These are phyloP conservation scores for Plagodis pulveraria DNA, from an alignment of 2,888 invertebrate genomes.

Conservation along the genomic window DNA sequence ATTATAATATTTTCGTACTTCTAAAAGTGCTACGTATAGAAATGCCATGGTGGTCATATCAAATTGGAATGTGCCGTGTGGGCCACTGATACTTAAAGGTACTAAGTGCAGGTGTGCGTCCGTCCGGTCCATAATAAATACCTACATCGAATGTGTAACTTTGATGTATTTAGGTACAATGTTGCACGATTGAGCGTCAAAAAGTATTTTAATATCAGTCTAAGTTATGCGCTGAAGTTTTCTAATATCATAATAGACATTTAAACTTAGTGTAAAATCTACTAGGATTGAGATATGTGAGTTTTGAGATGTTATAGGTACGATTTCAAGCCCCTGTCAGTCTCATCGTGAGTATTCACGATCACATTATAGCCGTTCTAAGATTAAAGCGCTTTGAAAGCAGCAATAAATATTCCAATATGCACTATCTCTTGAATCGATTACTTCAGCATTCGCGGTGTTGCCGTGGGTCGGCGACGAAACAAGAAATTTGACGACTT, in stretches of 20 bases:
- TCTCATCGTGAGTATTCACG: constrained; percentile 1
- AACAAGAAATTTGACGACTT: constrained; percentile 70
- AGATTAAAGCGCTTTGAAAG: constrained; percentile 30
- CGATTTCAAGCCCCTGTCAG: not conserved
- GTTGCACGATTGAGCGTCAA: constrained; percentile 7
- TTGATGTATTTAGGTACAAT: not conserved
- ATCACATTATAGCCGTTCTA: constrained; percentile 23
- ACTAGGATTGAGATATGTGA: too few relatives aligned
- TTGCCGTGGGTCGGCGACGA: constrained; percentile 65
- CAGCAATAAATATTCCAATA: constrained; percentile 38
- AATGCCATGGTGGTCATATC: constrained; percentile 43
- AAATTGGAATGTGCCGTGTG: constrained; percentile 60
- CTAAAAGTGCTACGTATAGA: constrained; percentile 4
- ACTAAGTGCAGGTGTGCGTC: constrained; percentile 75
- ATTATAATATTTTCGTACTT: too few relatives aligned
- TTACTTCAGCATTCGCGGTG: constrained; percentile 34
- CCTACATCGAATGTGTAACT: constrained; percentile 44
- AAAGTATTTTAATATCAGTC: not conserved
- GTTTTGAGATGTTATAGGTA: too few relatives aligned
- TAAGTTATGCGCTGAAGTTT: too few relatives aligned
- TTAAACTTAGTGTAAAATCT: not conserved
- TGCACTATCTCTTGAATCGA: constrained; percentile 37
- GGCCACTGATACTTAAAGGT: constrained; percentile 40
- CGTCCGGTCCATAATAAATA: constrained; percentile 70
- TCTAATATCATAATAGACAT: not conserved